phyloP scores from a whole-genome alignment of 2,113 vertebrate species.

The Oreochromis niloticus region DNA sequence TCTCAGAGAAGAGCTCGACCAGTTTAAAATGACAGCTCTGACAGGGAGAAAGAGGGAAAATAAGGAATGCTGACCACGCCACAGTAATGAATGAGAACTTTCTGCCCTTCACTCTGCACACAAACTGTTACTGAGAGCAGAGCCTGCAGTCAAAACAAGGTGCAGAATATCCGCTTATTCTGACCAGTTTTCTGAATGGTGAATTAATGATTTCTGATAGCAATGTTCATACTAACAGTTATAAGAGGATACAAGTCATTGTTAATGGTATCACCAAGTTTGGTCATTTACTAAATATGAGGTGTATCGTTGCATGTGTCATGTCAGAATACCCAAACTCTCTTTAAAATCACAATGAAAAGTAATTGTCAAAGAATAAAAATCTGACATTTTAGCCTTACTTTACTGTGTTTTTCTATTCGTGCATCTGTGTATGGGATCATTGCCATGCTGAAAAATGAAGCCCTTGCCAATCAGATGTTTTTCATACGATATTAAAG shows the following conservation, averaged over 20 bases:
- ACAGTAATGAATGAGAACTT: not conserved
- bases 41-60: not conserved
- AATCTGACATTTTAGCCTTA: not conserved
- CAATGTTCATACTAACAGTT: not conserved
- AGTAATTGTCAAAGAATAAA: not conserved
- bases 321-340: not conserved
- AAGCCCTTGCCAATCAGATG: not conserved
- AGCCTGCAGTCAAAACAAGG: not conserved
- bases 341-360: not conserved
- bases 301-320: not conserved
- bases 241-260: not conserved
- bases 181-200: not conserved
- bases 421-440: not conserved
- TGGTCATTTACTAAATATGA: not conserved
- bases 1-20: constrained; percentile 84
- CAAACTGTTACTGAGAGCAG: not conserved
- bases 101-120: not conserved
- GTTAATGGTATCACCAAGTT: not conserved
- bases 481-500: not conserved
- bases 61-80: not conserved
- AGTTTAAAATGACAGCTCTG: constrained; percentile 82
- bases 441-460: not conserved
- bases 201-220: not conserved
- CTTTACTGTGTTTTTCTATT: not conserved
- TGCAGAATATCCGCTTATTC: not conserved